Conservation (phyloP, 2,888 invertebrate genomes). For the Zygogramma bicolorata region DNA sequence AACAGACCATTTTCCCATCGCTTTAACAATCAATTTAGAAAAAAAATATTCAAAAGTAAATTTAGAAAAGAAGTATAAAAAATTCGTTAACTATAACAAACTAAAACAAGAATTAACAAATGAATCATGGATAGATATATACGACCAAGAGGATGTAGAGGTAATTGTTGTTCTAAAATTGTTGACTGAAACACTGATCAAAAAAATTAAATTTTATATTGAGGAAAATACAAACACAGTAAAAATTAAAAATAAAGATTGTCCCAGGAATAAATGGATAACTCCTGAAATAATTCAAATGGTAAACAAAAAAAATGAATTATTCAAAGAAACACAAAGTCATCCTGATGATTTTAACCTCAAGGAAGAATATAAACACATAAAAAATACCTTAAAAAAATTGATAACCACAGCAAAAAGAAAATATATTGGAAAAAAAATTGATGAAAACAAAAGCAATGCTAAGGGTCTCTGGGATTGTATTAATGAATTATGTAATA, state of each 20-base stretch:
- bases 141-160: not conserved
- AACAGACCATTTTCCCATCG: conserved; percentile 11
- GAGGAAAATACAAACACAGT: not conserved
- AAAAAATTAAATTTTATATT: not conserved
- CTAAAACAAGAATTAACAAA: not conserved
- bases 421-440: too few species aligned
- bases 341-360: too few species aligned
- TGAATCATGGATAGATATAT: not conserved
- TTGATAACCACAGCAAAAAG: too few species aligned
- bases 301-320: not conserved
- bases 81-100: not conserved
- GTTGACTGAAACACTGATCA: not conserved
- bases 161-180: too few species aligned
- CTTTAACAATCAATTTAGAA: too few species aligned
- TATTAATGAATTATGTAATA: too few species aligned
- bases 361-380: too few species aligned
- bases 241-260: not conserved
- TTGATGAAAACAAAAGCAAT: too few species aligned
- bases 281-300: not conserved
- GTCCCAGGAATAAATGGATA: conserved; percentile 1
- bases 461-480: too few species aligned
- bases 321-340: not conserved
- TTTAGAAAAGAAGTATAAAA: not conserved
- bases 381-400: too few species aligned
- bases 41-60: not conserved